Evolutionary conservation across 1,140 invertebrate species (phyloP).

Genomic region (Bombus fervidus): DNA sequence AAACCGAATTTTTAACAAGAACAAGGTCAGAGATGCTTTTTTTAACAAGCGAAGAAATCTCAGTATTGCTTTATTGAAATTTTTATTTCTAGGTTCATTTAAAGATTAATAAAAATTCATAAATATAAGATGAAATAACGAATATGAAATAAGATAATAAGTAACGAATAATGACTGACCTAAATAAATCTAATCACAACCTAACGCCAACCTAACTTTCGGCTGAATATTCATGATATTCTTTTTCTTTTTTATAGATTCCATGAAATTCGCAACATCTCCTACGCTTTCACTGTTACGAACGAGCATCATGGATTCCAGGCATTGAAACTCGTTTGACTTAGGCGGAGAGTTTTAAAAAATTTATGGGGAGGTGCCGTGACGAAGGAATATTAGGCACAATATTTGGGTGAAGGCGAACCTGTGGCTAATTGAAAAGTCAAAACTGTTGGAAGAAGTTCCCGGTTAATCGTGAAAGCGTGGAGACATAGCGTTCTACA

Average conservation of each 20-base stretch:
- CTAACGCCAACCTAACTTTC: too few species aligned
- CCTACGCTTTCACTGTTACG: too few species aligned
- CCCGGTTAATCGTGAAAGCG: constrained; percentile 64
- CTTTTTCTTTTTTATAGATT: too few species aligned
- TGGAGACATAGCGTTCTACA: constrained; percentile 52
- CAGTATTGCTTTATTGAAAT: too few species aligned
- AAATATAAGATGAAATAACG: not conserved
- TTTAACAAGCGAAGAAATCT: too few species aligned
- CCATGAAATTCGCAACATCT: too few species aligned
- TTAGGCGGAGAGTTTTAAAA: not conserved
- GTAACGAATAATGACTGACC: too few species aligned
- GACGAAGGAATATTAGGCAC: constrained; percentile 68
- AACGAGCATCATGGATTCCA: not conserved
- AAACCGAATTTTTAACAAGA: not conserved
- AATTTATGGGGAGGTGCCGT: constrained; percentile 32
- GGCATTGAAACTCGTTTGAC: constrained; percentile 9
- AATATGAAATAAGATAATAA: not conserved
- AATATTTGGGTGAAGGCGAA: constrained; percentile 79
- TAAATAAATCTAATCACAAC: too few species aligned
- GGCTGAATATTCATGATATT: too few species aligned
- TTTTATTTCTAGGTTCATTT: too few species aligned
- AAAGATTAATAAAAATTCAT: not conserved
- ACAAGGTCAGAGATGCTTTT: not conserved
- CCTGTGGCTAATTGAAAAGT: constrained; percentile 81
- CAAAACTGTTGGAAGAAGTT: constrained; percentile 70